phyloP scores from a whole-genome alignment of 2,113 vertebrate species.

The Calidris pygmaea region DNA sequence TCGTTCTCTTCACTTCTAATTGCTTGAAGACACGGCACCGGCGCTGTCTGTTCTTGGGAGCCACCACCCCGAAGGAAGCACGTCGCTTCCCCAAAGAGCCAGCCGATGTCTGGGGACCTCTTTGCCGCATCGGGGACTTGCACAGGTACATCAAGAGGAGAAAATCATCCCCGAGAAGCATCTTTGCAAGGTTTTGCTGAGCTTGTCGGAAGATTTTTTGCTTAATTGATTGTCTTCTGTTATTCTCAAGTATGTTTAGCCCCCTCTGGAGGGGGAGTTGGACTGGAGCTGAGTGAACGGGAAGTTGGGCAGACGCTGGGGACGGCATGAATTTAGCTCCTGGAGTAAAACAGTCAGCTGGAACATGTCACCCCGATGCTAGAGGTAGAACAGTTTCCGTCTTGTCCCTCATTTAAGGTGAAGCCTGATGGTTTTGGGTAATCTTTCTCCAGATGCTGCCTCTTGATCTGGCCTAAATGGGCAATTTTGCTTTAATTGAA shows the following conservation, averaged over 20 bases:
- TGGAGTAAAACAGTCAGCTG: not conserved
- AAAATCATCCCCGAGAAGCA: not conserved
- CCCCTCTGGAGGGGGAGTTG: not conserved
- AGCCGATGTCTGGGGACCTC: not conserved
- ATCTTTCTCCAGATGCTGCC: not conserved
- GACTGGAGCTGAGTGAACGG: not conserved
- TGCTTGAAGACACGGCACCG: not conserved
- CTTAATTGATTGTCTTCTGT: not conserved
- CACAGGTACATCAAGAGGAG: not conserved
- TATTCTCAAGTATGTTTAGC: not conserved
- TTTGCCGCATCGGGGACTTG: not conserved
- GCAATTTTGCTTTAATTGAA: not conserved
- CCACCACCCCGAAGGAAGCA: not conserved
- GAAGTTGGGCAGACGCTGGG: not conserved
- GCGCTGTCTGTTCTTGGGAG: not conserved
- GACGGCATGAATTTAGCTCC: accelerated
- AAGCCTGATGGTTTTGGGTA: not conserved
- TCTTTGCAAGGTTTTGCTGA: constrained; percentile 26
- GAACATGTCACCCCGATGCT: accelerated
- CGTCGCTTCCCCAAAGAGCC: not conserved
- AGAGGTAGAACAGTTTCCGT: accelerated
- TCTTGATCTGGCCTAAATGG: not conserved
- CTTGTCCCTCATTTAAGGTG: no score
- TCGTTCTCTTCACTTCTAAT: not conserved
- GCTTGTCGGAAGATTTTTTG: not conserved